Percentiles rank a stretch among this genome's conserved stretches.
These are phyloP conservation scores for Tetranychus piercei DNA, from an alignment of 2,888 invertebrate species.

Conservation along the genomic window DNA sequence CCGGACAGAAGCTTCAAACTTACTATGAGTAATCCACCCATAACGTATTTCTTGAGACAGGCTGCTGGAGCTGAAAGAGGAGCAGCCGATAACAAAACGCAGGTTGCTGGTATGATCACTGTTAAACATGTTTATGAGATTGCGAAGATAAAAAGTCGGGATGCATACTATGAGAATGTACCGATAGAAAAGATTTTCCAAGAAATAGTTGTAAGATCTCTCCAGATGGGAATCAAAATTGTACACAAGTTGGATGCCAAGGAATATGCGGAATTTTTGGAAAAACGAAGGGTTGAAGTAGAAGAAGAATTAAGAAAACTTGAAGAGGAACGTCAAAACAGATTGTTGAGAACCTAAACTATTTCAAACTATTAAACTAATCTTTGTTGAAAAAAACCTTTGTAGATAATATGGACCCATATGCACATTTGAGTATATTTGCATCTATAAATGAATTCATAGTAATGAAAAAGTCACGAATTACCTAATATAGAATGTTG, in stretches of 20 bases:
- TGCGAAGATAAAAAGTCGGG: conserved; percentile 78
- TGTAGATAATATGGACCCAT: too few species aligned
- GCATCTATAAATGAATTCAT: too few species aligned
- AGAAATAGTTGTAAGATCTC: conserved; percentile 56
- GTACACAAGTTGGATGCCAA: conserved; percentile 53
- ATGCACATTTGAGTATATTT: too few species aligned
- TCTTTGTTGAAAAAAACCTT: too few species aligned
- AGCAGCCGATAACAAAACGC: conserved; percentile 37
- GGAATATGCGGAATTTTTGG: conserved; percentile 63
- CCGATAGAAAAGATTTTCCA: conserved; percentile 54
- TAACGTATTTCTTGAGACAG: conserved; percentile 68
- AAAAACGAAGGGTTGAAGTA: conserved; percentile 49
- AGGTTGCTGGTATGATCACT: conserved; percentile 70
- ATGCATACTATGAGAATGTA: conserved; percentile 49
- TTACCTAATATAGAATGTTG: too few species aligned
- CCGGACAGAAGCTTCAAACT: conserved; percentile 68
- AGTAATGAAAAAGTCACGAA: too few species aligned
- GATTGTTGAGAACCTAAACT: conserved; percentile 47
- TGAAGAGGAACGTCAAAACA: conserved; percentile 67
- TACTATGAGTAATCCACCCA: conserved; percentile 66
- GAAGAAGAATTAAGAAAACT: conserved; percentile 55
- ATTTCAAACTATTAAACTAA: neutral
- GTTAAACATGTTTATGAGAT: conserved; percentile 94
- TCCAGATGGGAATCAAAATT: conserved; percentile 63
- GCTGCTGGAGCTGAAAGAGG: conserved; percentile 79